phyloP scores from a whole-genome alignment of 92 coral and sea anemone genomes.

The Siderastrea radians region DNA sequence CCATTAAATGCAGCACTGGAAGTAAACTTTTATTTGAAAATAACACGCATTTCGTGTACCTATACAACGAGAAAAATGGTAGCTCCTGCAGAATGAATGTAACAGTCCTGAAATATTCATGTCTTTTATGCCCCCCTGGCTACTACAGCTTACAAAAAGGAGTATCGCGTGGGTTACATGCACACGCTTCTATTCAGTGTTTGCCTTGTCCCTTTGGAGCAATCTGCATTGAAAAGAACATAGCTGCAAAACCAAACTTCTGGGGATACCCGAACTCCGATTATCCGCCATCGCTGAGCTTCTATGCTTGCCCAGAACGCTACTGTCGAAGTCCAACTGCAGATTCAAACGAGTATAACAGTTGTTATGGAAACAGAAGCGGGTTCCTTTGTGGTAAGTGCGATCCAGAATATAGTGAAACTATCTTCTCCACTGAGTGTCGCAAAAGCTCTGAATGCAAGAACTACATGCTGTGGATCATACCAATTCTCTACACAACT shows the following conservation, averaged over 20 bases:
- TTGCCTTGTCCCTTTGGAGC: slow-evolving; percentile 79
- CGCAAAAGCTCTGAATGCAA: slow-evolving; percentile 44
- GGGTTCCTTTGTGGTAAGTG: slow-evolving; percentile 82
- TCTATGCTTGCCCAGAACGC: slow-evolving; percentile 70
- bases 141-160: slow-evolving; percentile 77
- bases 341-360: slow-evolving; percentile 31
- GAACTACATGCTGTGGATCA: slow-evolving; percentile 64
- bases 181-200: slow-evolving; percentile 17
- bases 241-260: slow-evolving; percentile 75
- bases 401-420: slow-evolving; percentile 59
- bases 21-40: slow-evolving; percentile 31
- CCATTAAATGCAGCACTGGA: slow-evolving; percentile 28
- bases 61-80: neutral
- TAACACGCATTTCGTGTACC: slow-evolving; percentile 19
- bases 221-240: slow-evolving; percentile 54
- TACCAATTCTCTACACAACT: slow-evolving; percentile 34
- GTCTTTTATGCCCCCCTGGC: slow-evolving; percentile 60
- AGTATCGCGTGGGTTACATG: slow-evolving; percentile 37
- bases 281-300: slow-evolving; percentile 25
- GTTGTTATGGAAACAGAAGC: slow-evolving; percentile 67
- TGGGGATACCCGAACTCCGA: slow-evolving; percentile 60
- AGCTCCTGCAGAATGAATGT: slow-evolving; percentile 8
- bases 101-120: slow-evolving; percentile 34
- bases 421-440: slow-evolving; percentile 68
- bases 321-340: slow-evolving; percentile 55